phyloP scores from a whole-genome alignment of 2,113 vertebrate genomes.

The Cairina moschata region DNA sequence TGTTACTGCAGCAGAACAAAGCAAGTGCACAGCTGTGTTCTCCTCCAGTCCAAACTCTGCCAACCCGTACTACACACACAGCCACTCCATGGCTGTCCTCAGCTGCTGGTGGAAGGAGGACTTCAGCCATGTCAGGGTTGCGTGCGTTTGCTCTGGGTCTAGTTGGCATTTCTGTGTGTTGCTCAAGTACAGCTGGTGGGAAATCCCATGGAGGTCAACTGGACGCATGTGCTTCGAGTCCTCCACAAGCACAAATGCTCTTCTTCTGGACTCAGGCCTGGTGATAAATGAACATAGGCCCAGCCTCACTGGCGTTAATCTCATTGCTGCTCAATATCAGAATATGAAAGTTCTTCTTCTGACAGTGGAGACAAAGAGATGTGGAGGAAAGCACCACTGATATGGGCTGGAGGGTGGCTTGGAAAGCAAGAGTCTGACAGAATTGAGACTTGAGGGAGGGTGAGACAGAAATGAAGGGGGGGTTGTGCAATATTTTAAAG shows the following conservation, averaged over 20 bases:
- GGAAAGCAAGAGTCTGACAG: not conserved
- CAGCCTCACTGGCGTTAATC: not conserved
- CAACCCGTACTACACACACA: not conserved
- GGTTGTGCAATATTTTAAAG: not conserved
- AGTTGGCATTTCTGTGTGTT: accelerated
- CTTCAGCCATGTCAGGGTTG: not conserved
- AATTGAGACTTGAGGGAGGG: not conserved
- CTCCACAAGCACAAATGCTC: not conserved
- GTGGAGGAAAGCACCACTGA: not conserved
- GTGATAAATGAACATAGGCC: not conserved
- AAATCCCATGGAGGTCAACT: not conserved
- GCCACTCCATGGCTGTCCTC: not conserved
- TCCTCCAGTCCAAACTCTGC: not conserved
- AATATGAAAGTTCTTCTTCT: not conserved
- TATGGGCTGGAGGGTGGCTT: not conserved
- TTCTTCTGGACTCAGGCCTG: not conserved
- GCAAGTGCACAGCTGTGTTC: accelerated
- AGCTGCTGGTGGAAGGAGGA: not conserved
- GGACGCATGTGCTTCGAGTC: not conserved
- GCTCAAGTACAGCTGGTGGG: not conserved
- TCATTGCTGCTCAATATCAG: not conserved
- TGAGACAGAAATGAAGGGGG: not conserved
- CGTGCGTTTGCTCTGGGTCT: not conserved
- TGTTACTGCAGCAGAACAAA: not conserved
- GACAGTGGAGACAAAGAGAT: not conserved